Evolutionary conservation across 2,113 vertebrate genomes (phyloP), one percentile per base, ranked within the genome.

Genomic region (Chlamydotis undulata): DNA sequence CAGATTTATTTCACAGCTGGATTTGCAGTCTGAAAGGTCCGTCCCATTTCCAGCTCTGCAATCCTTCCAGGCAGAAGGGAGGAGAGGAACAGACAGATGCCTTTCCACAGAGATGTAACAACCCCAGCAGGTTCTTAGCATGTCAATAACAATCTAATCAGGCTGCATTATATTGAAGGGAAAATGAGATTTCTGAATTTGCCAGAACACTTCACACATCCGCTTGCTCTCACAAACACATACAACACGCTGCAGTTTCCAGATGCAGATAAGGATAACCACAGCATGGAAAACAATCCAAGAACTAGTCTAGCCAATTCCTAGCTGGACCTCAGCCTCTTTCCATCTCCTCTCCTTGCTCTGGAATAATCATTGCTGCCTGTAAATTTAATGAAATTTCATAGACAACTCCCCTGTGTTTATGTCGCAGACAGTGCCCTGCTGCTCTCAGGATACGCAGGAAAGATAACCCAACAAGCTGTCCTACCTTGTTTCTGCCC

Each of bases 81-180:
- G 57, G 56, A 70, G 63, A 80, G 74, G 92, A 93, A 93, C 45
- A 92, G 77, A n/a, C 83, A 89, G 83, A 95, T 96, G 96, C 93
- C 81, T 97, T 96, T 97, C 77, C 84, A 90, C 86, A 81, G 85
- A 94, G 89, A 95, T 79, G 83, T 89, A 97, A 91, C 37, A 71
- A 82, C 70, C 59, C 70, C 89, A 86, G 70, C 95, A 96, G 84
- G 77, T 96, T 97, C 97, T 97, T 95, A 95, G 94, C 56, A 45
- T 55, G 93, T 93, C 92, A 97, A 96, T 97, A 97, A 97, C 96
- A 96, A 97, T 95, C 97, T 98, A 97, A 97, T 98, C 98, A 98
- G 90, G 96, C 94, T 91, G 89, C 94, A 97, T 91, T 96, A 94
- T 96, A 90, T 76, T 92, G 96, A 95, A 89, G 77, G 92, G 94